phyloP scores from a whole-genome alignment of 2,797 vertebrate species.

The Phrynocephalus forsythii region DNA sequence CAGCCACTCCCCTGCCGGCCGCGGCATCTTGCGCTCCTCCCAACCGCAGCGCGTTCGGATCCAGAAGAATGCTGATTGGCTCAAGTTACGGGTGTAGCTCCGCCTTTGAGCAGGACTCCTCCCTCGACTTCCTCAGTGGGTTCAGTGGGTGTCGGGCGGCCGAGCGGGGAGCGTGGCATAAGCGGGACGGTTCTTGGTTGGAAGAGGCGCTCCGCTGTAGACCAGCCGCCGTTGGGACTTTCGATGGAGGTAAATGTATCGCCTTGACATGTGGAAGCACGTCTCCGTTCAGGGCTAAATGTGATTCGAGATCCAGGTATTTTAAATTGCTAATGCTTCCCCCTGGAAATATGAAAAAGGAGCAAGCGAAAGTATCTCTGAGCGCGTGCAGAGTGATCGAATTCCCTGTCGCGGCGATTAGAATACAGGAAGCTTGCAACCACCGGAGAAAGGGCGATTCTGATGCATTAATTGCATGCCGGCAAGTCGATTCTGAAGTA shows the following conservation, averaged over 20 bases:
- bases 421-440: too few relatives aligned
- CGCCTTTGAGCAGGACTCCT: background rate
- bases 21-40: background rate
- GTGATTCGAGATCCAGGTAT: background rate
- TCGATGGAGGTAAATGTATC: conserved; percentile 8
- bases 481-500: background rate
- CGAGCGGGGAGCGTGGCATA: accelerated
- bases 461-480: too few relatives aligned
- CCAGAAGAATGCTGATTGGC: conserved; percentile 10
- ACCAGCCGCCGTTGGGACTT: background rate
- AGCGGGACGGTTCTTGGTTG: accelerated
- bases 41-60: background rate
- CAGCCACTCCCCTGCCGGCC: background rate
- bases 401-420: too few relatives aligned
- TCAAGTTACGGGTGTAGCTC: too few relatives aligned
- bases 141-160: accelerated
- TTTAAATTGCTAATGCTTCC: background rate
- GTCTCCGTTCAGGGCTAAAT: too few relatives aligned
- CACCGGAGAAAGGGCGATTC: too few relatives aligned
- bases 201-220: background rate
- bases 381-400: background rate
- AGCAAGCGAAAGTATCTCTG: background rate
- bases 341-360: background rate
- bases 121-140: accelerated
- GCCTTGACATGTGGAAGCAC: background rate